Evolutionary conservation across 2,797 vertebrate genomes (phyloP).

Genomic region (Malacoraja senta): DNA sequence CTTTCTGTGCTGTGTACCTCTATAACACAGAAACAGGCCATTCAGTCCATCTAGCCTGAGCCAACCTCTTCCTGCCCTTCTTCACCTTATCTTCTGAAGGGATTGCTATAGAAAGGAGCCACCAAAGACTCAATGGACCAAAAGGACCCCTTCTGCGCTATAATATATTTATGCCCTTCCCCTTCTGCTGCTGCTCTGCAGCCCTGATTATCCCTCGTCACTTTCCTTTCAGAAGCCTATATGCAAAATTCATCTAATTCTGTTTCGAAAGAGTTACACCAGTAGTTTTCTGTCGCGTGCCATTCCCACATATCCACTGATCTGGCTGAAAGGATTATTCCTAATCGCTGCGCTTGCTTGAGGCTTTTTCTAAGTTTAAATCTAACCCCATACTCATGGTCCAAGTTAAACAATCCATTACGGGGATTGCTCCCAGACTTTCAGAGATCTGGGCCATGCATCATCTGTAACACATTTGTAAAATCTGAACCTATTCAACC

Average conservation of each 20-base stretch:
- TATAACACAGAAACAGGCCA: neutral
- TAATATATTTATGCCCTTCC: too few species aligned
- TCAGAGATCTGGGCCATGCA: neutral
- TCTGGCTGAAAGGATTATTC: neutral
- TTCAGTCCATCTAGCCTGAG: neutral
- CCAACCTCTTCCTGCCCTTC: neutral
- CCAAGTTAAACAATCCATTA: constrained; percentile 11
- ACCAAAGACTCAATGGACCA: too few species aligned
- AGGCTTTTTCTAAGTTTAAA: neutral
- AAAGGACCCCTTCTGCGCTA: too few species aligned
- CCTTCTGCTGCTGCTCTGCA: neutral
- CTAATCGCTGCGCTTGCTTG: neutral
- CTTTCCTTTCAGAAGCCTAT: neutral
- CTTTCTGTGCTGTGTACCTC: too few species aligned
- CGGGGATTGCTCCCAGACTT: neutral
- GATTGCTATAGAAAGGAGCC: too few species aligned
- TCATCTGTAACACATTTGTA: constrained; percentile 22
- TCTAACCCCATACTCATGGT: neutral
- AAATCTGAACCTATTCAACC: constrained; percentile 2
- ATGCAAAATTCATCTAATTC: neutral
- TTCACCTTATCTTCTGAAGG: neutral
- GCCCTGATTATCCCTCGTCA: neutral
- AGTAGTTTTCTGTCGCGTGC: neutral
- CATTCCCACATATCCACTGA: neutral
- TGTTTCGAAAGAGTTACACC: neutral